These are phyloP conservation scores for Nomada fabriciana DNA, from an alignment of 2,888 invertebrate genomes.

Conservation along the genomic window DNA sequence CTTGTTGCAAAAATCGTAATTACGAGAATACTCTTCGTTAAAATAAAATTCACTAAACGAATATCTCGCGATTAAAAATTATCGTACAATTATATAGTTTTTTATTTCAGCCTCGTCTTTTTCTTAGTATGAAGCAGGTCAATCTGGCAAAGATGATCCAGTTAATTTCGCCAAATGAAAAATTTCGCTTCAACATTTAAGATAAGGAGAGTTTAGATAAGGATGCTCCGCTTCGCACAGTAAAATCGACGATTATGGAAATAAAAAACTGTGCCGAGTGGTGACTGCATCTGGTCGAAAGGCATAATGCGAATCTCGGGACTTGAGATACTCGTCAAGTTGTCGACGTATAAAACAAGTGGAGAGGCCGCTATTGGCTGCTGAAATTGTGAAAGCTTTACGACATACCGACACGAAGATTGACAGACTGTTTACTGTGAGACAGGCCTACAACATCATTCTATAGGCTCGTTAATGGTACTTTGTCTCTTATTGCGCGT, in stretches of 20 bases:
- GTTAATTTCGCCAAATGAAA: no score
- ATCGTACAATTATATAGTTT: no score
- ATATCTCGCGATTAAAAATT: no score
- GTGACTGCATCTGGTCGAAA: slow-evolving; percentile 47
- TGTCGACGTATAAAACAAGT: slow-evolving; percentile 30
- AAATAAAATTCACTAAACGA: no score
- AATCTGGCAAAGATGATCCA: no score
- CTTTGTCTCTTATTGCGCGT: slow-evolving; percentile 45
- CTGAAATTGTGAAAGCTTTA: slow-evolving; percentile 64
- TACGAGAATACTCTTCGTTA: no score
- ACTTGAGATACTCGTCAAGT: slow-evolving; percentile 34
- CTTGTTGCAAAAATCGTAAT: no score
- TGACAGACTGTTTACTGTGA: slow-evolving; percentile 54
- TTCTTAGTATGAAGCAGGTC: no score
- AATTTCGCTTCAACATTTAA: not conserved
- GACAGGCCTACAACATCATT: slow-evolving; percentile 32
- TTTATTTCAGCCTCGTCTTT: no score
- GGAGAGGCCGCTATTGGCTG: slow-evolving; percentile 53
- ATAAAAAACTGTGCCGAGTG: slow-evolving; percentile 46
- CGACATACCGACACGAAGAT: slow-evolving; percentile 57
- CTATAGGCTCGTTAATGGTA: slow-evolving; percentile 50
- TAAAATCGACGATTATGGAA: slow-evolving; percentile 45
- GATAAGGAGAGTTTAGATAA: not conserved
- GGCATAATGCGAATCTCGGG: slow-evolving; percentile 52
- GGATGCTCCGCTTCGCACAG: slow-evolving; percentile 26